Evolutionary conservation across 2,113 vertebrate species (phyloP).

Genomic region (Coryphaenoides rupestris): DNA sequence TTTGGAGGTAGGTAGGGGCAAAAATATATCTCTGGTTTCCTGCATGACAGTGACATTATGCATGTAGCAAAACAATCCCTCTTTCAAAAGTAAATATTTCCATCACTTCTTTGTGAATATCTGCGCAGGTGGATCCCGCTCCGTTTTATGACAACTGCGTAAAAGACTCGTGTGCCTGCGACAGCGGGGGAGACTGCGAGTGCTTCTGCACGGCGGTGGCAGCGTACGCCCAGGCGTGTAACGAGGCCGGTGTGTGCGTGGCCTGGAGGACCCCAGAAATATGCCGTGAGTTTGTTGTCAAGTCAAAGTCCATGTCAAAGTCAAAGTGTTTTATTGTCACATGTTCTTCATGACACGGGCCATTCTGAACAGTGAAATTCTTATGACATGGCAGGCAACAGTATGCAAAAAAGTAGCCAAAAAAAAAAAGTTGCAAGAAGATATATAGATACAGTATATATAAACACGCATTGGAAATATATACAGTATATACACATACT

Average conservation of each 20-base stretch:
- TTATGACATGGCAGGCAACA: too few relatives aligned
- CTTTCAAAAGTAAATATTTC: not conserved
- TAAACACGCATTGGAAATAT: too few relatives aligned
- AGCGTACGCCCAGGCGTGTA: conserved; percentile 78
- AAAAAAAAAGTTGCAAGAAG: too few relatives aligned
- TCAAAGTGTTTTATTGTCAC: too few relatives aligned
- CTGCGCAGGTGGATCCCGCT: conserved; percentile 57
- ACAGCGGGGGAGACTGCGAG: conserved; percentile 78
- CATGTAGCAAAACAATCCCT: too few relatives aligned
- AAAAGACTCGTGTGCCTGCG: conserved; percentile 76
- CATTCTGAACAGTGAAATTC: too few relatives aligned
- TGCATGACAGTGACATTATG: not conserved
- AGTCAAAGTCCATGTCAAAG: too few relatives aligned
- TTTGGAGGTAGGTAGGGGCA: too few relatives aligned
- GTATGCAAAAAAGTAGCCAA: too few relatives aligned
- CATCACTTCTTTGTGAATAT: conserved; percentile 10
- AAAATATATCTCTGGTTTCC: not conserved
- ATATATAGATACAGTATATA: too few relatives aligned
- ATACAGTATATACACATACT: too few relatives aligned
- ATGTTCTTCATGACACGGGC: too few relatives aligned
- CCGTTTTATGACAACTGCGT: conserved; percentile 75
- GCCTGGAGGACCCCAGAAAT: conserved; percentile 77
- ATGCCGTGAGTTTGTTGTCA: conserved; percentile 70
- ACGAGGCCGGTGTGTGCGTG: conserved; percentile 70
- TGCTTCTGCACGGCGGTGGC: conserved; percentile 79